Evolutionary conservation across 2,888 invertebrate genomes (phyloP).

Genomic region (Ligdia adustata): DNA sequence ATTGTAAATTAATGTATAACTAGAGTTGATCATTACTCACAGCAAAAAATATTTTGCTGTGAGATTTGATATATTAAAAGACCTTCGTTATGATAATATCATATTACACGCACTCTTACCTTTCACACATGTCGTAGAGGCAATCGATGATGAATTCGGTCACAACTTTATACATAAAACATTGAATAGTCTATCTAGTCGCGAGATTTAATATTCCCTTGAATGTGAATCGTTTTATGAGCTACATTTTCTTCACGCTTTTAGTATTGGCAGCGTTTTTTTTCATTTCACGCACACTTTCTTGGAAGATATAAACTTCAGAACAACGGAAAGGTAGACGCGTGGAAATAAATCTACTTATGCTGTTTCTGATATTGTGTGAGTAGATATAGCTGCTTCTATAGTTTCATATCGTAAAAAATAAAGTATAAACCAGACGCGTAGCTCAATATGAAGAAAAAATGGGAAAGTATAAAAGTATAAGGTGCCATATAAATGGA

Average conservation of each 20-base stretch:
- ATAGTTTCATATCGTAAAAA: too few species aligned
- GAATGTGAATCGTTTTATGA: conserved; percentile 24
- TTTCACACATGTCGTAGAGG: not conserved
- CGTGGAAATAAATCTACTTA: conserved; percentile 13
- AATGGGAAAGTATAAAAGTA: too few species aligned
- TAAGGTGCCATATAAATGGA: too few species aligned
- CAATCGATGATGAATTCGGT: conserved; percentile 7
- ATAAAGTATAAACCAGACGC: too few species aligned
- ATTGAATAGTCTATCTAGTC: conserved; percentile 7
- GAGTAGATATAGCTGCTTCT: conserved; percentile 5
- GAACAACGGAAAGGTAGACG: conserved; percentile 8
- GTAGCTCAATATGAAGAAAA: too few species aligned
- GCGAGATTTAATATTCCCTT: conserved; percentile 19
- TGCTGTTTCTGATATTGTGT: conserved; percentile 3
- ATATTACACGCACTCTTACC: too few species aligned
- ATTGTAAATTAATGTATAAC: too few species aligned
- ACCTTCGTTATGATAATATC: too few species aligned
- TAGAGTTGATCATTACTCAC: too few species aligned
- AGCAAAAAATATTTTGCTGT: too few species aligned
- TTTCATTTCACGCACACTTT: conserved; percentile 22
- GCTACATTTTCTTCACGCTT: conserved; percentile 21
- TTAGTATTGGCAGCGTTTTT: conserved; percentile 10
- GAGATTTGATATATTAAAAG: too few species aligned
- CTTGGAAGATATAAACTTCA: conserved; percentile 14
- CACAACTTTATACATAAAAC: conserved; percentile 9